These are phyloP conservation scores for Cataglyphis hispanica DNA, from an alignment of 1,140 invertebrate genomes.

Conservation along the genomic window DNA sequence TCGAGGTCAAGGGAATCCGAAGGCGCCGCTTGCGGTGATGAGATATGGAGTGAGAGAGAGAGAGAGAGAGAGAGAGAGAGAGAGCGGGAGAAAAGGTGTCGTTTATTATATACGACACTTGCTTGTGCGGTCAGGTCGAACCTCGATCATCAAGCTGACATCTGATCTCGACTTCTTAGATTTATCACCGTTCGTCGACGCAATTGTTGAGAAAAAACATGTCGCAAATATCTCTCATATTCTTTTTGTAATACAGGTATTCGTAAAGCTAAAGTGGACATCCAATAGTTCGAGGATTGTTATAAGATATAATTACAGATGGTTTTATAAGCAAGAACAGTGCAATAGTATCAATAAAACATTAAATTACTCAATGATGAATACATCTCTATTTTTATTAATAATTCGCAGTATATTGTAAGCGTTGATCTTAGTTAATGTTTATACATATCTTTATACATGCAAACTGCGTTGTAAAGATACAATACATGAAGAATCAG, in stretches of 20 bases:
- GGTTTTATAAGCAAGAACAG: not conserved
- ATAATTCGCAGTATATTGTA: not conserved
- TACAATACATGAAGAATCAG: not conserved
- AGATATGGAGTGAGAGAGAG: not conserved
- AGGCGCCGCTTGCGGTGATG: constrained; percentile 30
- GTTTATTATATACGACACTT: constrained; percentile 25
- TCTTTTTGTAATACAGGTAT: no score
- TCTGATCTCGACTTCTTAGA: not conserved
- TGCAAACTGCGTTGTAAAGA: not conserved
- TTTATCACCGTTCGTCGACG: not conserved
- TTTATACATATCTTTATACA: not conserved
- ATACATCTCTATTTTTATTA: not conserved
- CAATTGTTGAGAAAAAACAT: not conserved
- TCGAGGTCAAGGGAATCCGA: constrained; percentile 75
- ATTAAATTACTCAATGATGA: not conserved
- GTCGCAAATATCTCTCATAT: not conserved
- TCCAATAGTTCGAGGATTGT: not conserved
- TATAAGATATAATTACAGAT: not conserved
- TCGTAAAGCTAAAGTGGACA: not conserved
- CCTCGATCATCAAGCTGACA: constrained; percentile 18
- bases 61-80: no score
- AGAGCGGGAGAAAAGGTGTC: not conserved
- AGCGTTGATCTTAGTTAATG: not conserved
- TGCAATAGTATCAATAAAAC: not conserved
- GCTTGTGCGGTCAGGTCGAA: constrained; percentile 5